Base-by-base conservation (phyloP, 1,140 invertebrate species). In the Alviniconcha marisindica region DNA sequence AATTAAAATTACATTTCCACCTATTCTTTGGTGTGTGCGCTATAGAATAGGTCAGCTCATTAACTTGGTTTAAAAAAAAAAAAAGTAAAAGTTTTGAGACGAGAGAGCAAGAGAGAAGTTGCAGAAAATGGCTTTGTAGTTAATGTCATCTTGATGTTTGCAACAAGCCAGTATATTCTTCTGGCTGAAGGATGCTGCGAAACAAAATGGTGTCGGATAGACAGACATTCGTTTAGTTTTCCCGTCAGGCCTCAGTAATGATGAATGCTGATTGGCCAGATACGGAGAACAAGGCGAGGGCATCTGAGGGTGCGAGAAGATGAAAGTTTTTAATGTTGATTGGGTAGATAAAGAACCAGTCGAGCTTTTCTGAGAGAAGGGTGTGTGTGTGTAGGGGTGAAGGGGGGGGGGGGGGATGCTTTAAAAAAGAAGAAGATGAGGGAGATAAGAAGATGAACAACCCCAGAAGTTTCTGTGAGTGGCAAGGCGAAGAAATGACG, bases 211-310 rank as follows among this genome's bases (percentile, higher is more conserved):
- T 40, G 69, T 40, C 69, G 24, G 69, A 71, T 40, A 71, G 69
- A 42, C 36, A 40, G 69, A 71, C 44, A 21, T 40, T 71, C 69
- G 69, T 71, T 71, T 71, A 71, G 69, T 40, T 71, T 71, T 40
- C 69, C 69, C 36, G 69, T 71, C 69, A 71, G 66, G 69, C 36
- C 36, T 38, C 10, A 36, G 69, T 71, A 71, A 71, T 71, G 69
- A 71, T 71, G 69, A 40, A 71, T 71, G 69, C 69, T 71, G 69
- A 71, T 71, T 71, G 69, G 69, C 69, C 36, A 15, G 69, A 71
- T 71, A 71, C 44, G 18, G 44, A 48, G 44, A 48, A 48, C 7
- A n/a, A 18, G 44, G 44, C 44, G 5, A 48, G 44, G 44, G 44
- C 5, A 18, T 48, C 44, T 48, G 44, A 10, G 44, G 18, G 44